A percentile compares a stretch with the other conserved stretches of the same genome.
Conservation (phyloP, 2,888 invertebrate genomes). For the Glyphotaelius pellucidus region DNA sequence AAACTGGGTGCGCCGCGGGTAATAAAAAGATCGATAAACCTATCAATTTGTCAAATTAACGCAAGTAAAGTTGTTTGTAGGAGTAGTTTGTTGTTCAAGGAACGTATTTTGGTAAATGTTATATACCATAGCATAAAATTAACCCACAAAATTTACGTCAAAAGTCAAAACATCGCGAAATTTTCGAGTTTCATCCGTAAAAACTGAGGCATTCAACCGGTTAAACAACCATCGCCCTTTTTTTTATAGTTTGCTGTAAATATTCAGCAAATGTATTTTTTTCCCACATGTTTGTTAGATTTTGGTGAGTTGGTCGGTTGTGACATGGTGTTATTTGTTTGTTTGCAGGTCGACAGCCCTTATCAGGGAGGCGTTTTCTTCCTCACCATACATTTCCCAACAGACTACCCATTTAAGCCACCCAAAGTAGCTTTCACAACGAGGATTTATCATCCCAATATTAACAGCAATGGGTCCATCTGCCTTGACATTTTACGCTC, state of each 20-base stretch:
- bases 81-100: too few species aligned
- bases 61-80: too few species aligned
- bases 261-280: neutral
- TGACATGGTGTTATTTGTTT: neutral
- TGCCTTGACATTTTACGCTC: constrained; percentile 99
- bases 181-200: too few species aligned
- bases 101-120: too few species aligned
- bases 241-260: neutral
- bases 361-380: constrained; percentile 99
- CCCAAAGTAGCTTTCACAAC: constrained; percentile 99
- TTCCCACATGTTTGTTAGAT: neutral
- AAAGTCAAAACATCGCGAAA: too few species aligned
- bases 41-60: too few species aligned
- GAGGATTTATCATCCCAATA: constrained; percentile 99
- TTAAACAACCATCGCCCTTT: neutral
- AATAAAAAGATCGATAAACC: too few species aligned
- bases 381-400: constrained; percentile 99
- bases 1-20: too few species aligned
- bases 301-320: neutral
- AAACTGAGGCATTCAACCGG: too few species aligned
- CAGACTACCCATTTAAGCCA: constrained; percentile 99
- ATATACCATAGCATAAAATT: too few species aligned
- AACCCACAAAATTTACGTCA: too few species aligned
- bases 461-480: constrained; percentile 99
- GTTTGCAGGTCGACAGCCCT: constrained; percentile 96